Evolutionary conservation across 2,113 vertebrate genomes (phyloP).

Genomic region (Dicrurus megarhynchus): DNA sequence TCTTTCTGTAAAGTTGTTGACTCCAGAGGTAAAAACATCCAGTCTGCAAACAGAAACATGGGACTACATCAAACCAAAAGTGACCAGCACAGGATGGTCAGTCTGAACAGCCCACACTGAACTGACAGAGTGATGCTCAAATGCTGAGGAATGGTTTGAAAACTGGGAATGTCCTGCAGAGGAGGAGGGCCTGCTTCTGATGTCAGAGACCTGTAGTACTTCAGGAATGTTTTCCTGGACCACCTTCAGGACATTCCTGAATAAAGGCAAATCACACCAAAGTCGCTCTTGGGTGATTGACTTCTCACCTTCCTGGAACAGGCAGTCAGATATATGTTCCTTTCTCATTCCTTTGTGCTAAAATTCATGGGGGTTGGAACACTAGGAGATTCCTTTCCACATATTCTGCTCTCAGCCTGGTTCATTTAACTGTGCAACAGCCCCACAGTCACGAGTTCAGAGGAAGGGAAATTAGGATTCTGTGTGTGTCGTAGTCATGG

Average conservation of each 20-base stretch:
- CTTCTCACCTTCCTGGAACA: neutral
- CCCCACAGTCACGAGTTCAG: neutral
- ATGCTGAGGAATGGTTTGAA: neutral
- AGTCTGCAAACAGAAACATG: neutral
- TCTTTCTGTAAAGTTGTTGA: neutral
- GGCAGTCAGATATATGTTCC: neutral
- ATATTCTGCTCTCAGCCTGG: neutral
- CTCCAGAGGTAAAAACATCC: neutral
- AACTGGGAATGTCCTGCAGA: neutral
- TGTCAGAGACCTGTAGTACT: neutral
- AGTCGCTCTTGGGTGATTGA: neutral
- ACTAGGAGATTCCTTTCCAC: neutral
- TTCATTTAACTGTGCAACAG: neutral
- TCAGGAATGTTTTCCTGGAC: neutral
- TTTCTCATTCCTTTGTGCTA: neutral
- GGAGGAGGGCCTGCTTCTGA: neutral
- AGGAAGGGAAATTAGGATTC: neutral
- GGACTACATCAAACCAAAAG: neutral
- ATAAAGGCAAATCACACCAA: neutral
- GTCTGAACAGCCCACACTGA: neutral
- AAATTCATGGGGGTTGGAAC: neutral
- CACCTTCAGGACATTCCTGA: neutral
- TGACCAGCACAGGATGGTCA: neutral
- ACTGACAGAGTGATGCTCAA: neutral
- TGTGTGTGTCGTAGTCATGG: fast-evolving